A percentile compares a stretch with the other conserved stretches of the same genome.
Conservation (phyloP, 2,113 vertebrate genomes). For the Carollia perspicillata region DNA sequence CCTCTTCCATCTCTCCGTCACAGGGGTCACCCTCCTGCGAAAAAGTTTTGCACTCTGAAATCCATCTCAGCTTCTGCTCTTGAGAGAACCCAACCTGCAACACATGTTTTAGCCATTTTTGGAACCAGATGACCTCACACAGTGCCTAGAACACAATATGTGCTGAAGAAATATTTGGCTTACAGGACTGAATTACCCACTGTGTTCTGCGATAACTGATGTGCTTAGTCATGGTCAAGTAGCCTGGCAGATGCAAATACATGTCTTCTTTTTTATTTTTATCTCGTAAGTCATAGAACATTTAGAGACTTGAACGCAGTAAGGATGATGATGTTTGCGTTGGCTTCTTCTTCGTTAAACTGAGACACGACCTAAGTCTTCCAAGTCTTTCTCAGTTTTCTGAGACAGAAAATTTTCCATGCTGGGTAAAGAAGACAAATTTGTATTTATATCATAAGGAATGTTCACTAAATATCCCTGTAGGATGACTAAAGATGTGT, state of each 20-base stretch:
- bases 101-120: neutral
- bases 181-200: neutral
- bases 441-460: constrained; percentile 68
- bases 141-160: neutral
- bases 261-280: constrained; percentile 10
- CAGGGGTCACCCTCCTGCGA: neutral
- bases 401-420: constrained; percentile 65
- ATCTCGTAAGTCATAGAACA: neutral
- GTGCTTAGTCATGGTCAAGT: neutral
- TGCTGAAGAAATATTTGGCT: neutral
- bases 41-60: neutral
- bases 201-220: neutral
- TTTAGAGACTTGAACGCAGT: neutral
- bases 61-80: neutral
- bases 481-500: constrained; percentile 73
- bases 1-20: neutral
- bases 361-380: constrained; percentile 20
- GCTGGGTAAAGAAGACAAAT: constrained; percentile 45
- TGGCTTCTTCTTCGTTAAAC: neutral
- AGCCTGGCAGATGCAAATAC: neutral
- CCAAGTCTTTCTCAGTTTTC: constrained; percentile 36
- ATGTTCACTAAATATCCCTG: constrained; percentile 71
- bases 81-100: neutral
- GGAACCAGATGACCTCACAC: neutral
- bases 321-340: neutral